phyloP scores from a whole-genome alignment of 2,113 vertebrate species.

The Tragulus kanchil region DNA sequence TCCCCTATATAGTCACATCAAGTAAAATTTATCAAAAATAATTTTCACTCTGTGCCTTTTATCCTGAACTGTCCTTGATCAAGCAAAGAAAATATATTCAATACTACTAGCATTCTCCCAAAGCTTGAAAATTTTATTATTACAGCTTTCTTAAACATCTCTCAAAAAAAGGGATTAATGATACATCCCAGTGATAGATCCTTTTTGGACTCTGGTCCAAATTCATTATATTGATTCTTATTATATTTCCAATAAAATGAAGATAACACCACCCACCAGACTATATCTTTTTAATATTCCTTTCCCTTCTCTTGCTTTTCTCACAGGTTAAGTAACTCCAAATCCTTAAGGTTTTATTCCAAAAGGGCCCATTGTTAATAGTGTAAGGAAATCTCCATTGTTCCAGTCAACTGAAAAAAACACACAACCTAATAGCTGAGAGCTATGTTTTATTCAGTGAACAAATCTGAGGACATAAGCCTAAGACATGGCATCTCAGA shows the following conservation, averaged over 20 bases:
- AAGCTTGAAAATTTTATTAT: constrained; percentile 32
- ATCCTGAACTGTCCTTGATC: neutral
- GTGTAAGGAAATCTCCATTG: neutral
- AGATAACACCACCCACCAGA: neutral
- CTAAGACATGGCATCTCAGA: neutral
- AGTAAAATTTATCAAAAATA: constrained; percentile 13
- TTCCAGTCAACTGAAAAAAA: neutral
- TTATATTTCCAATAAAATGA: neutral
- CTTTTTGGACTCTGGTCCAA: neutral
- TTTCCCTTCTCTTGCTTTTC: constrained; percentile 40
- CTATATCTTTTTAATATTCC: neutral
- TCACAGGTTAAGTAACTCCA: constrained; percentile 1
- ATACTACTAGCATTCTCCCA: neutral
- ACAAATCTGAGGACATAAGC: neutral
- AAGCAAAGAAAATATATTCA: constrained; percentile 12
- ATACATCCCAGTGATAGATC: neutral
- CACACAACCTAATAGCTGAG: neutral
- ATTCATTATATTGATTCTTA: constrained; percentile 1
- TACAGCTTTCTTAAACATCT: neutral
- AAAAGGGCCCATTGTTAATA: neutral
- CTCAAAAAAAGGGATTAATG: neutral
- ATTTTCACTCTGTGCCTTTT: constrained; percentile 33
- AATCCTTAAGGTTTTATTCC: constrained; percentile 16
- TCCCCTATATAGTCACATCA: neutral
- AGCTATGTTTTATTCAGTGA: neutral